These are phyloP conservation scores for Conger conger DNA, from an alignment of 2,113 vertebrate genomes.

Conservation along the genomic window DNA sequence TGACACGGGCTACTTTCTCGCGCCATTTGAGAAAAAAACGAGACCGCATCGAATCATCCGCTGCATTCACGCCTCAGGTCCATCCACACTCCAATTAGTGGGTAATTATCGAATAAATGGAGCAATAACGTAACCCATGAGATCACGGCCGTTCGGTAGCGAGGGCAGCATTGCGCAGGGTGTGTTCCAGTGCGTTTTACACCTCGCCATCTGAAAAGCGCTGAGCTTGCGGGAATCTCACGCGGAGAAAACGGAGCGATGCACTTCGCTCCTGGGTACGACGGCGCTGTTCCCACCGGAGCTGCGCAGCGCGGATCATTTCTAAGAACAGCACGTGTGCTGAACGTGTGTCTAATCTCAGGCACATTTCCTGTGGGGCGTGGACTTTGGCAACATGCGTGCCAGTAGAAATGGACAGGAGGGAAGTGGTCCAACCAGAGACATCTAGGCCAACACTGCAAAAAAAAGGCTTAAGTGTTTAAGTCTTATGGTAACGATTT, in stretches of 20 bases:
- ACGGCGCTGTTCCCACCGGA: background rate
- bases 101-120: background rate
- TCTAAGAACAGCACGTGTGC: background rate
- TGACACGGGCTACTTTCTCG: background rate
- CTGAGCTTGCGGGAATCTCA: background rate
- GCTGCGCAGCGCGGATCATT: background rate
- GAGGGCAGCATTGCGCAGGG: background rate
- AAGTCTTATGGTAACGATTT: too few species aligned
- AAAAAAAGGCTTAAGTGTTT: too few species aligned
- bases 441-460: too few species aligned
- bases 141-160: background rate
- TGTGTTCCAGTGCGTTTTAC: background rate
- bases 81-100: background rate
- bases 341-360: background rate
- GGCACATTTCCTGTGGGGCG: background rate
- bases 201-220: background rate
- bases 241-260: background rate
- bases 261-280: background rate
- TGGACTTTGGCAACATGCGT: background rate
- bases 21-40: background rate
- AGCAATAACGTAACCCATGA: background rate
- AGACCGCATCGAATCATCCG: background rate
- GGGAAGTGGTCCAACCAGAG: background rate
- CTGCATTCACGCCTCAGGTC: background rate
- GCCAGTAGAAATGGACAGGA: background rate